Base-by-base conservation (phyloP, 2,888 invertebrate genomes). In the Drosophila borealis region DNA sequence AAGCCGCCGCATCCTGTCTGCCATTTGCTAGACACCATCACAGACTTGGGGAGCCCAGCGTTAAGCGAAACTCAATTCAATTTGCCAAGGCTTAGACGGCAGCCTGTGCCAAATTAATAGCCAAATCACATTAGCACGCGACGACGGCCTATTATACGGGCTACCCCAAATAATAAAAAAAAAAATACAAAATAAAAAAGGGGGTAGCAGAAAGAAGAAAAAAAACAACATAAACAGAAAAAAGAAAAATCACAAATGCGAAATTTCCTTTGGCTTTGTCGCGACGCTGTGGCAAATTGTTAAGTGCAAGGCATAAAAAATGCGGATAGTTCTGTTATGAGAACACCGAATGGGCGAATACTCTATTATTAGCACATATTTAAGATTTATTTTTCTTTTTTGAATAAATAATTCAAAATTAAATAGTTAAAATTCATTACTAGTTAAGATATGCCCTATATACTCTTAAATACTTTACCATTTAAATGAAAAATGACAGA, bases 101-200 rank as follows among this genome's bases (percentile, higher is more conserved):
- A 61, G 71, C 59, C 72, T 68, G 63, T 63, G 60, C 62, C 71
- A 80, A 80, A 80, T 73, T 74, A 80, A 81, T 75, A 72, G 80
- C 73, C 78, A 78, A 80, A 78, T 80, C 64, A 71, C 75, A 80
- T 80, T 80, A 76, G 78, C 68, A 71, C 78, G 72, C 75, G 73
- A 68, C 65, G 74, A 56, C 49, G 70, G 73, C 76, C 62, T 67
- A 69, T 75, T 75, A 64, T 66, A 66, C 73, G 72, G 65, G 45
- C 74, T 50, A 62, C 57, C 49, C 69, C 65, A 9, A 11, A 46
- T 21, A 21, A 9, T 17, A 21, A 41, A 39, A 55, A 41, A 39
- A 55, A 61, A 37, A 48, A 65, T 25, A 25, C 25, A 25, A 25
- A 13, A 10, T 29, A 21, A 53, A 61, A 37, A 69, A 70, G 56